Conservation (phyloP, 2,797 vertebrate genomes). For the Pterois miles region DNA sequence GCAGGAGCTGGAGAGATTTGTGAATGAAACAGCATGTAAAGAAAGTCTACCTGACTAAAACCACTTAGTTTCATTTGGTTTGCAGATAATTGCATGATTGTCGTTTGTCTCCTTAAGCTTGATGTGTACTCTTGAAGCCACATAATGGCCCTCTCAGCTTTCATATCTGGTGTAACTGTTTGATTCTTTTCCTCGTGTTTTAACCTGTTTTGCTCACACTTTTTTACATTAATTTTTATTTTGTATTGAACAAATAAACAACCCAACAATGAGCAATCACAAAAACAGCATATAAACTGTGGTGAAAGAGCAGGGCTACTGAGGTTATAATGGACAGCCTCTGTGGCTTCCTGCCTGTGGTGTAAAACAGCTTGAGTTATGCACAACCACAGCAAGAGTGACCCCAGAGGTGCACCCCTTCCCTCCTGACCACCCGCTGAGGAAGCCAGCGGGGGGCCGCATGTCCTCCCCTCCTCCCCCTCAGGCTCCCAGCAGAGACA, state of each 20-base stretch:
- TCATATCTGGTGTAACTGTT: background rate
- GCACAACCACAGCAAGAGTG: conserved; percentile 48
- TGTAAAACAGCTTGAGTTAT: conserved; percentile 61
- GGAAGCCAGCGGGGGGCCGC: background rate
- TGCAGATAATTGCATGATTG: background rate
- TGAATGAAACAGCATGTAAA: background rate
- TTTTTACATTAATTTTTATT: background rate
- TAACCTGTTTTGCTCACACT: background rate
- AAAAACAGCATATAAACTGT: conserved; percentile 3
- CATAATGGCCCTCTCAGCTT: background rate
- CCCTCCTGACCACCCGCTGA: conserved; percentile 36
- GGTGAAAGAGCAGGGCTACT: conserved; percentile 3
- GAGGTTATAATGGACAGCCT: conserved; percentile 10
- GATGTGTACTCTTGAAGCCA: background rate
- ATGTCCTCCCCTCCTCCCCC: background rate
- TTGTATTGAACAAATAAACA: background rate
- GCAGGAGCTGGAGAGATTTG: background rate
- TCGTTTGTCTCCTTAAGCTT: background rate
- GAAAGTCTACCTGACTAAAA: background rate
- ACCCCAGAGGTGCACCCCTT: conserved; percentile 49
- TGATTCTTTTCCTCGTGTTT: background rate
- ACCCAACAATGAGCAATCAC: background rate
- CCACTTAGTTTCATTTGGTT: background rate
- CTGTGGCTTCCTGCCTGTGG: conserved; percentile 30
- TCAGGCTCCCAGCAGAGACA: conserved; percentile 19